Percentiles rank a stretch among this genome's conserved stretches.
Evolutionary conservation across 2,888 invertebrate species (phyloP).

Genomic region (Mantis religiosa): DNA sequence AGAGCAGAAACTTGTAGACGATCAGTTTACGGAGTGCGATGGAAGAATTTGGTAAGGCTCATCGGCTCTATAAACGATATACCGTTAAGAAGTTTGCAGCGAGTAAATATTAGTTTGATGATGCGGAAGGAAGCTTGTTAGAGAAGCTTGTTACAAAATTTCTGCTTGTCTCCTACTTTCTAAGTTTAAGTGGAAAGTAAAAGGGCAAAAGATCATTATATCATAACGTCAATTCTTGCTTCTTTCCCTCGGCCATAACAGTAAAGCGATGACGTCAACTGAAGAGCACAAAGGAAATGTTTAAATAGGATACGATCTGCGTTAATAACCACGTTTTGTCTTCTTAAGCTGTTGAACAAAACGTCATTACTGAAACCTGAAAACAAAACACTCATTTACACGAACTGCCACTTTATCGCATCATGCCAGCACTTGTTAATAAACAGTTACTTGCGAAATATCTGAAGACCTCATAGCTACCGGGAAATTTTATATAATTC

Average conservation of each 20-base stretch:
- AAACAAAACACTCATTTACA: too few species aligned
- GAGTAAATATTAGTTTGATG: conserved; percentile 17
- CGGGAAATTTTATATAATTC: too few species aligned
- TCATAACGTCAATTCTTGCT: too few species aligned
- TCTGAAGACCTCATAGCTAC: too few species aligned
- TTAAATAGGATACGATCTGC: too few species aligned
- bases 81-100: background rate
- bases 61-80: background rate
- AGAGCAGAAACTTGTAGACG: background rate
- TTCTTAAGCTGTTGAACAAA: too few species aligned
- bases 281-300: too few species aligned
- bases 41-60: background rate
- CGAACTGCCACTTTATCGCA: too few species aligned
- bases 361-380: too few species aligned
- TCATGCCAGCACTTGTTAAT: too few species aligned
- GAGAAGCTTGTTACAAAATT: background rate
- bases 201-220: background rate
- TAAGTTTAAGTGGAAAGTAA: conserved; percentile 7
- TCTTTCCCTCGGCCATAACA: background rate
- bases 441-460: too few species aligned
- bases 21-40: background rate
- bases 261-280: background rate
- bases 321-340: too few species aligned
- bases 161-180: background rate
- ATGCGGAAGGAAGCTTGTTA: conserved; percentile 15